phyloP scores from a whole-genome alignment of 2,888 invertebrate genomes.

The Caenorhabditis plicata region DNA sequence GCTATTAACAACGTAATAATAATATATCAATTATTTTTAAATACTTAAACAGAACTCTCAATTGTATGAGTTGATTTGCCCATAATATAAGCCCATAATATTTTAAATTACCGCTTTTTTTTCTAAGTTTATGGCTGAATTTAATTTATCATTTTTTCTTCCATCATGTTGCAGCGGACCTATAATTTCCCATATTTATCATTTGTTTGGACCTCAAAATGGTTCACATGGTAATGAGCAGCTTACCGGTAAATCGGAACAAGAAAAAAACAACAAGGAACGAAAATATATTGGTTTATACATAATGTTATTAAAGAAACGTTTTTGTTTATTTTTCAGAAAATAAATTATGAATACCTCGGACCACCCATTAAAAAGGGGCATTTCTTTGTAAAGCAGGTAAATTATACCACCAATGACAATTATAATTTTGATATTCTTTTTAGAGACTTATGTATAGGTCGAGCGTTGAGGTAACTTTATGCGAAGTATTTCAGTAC shows the following conservation, averaged over 20 bases:
- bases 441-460: constrained; percentile 21
- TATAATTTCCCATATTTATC: neutral
- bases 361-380: constrained; percentile 10
- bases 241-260: constrained; percentile 8
- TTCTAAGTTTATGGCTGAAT: constrained; percentile 4
- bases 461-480: constrained; percentile 24
- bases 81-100: too few relatives aligned
- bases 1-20: too few relatives aligned
- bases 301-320: neutral
- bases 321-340: constrained; percentile 3
- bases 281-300: constrained; percentile 13
- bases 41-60: too few relatives aligned
- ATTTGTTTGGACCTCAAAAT: constrained; percentile 14
- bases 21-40: too few relatives aligned
- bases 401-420: too few relatives aligned
- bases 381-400: constrained; percentile 14
- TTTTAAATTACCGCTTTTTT: too few relatives aligned
- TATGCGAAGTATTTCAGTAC: constrained; percentile 17
- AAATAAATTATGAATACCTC: constrained; percentile 21
- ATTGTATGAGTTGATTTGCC: too few relatives aligned
- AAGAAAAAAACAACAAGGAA: constrained; percentile 7
- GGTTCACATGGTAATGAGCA: constrained; percentile 32
- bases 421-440: too few relatives aligned
- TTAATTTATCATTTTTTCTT: neutral
- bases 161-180: constrained; percentile 1